A percentile compares a stretch with the other conserved stretches of the same genome.
These are phyloP conservation scores for Orchestes rusci DNA, from an alignment of 2,888 invertebrate species.

Conservation along the genomic window DNA sequence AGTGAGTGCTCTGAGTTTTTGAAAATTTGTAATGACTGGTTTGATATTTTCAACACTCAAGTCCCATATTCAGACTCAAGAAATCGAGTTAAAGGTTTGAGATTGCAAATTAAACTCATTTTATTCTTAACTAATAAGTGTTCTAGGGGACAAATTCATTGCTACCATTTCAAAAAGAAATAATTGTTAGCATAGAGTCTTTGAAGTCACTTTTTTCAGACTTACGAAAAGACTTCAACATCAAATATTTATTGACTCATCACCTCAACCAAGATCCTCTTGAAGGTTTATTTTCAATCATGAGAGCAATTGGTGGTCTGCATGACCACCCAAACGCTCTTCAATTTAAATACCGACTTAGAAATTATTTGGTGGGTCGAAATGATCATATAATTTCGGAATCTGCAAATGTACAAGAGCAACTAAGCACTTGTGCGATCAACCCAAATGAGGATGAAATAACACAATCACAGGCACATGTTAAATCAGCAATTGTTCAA, in stretches of 20 bases:
- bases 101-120: no score
- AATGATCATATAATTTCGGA: constrained; percentile 21
- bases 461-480: no score
- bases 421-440: no score
- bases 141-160: constrained; percentile 4
- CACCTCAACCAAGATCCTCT: constrained; percentile 5
- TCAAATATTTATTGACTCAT: constrained; percentile 7
- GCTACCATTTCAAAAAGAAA: constrained; percentile 11
- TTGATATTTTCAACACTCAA: constrained; percentile 18
- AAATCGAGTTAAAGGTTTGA: constrained; percentile 6
- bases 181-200: constrained; percentile 1
- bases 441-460: no score
- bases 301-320: constrained; percentile 7
- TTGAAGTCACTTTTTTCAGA: constrained; percentile 2
- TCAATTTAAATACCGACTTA: constrained; percentile 25
- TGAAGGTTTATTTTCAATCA: constrained; percentile 4
- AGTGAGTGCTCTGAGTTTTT: constrained; percentile 5
- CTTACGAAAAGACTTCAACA: background rate
- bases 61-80: constrained; percentile 5
- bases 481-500: background rate
- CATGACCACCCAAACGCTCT: constrained; percentile 24
- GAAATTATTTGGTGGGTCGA: constrained; percentile 22
- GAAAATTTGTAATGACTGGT: constrained; percentile 17
- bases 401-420: constrained; percentile 17
- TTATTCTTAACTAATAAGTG: no score